A percentile compares a stretch with the other conserved stretches of the same genome.
phyloP scores from a whole-genome alignment of 2,888 invertebrate genomes.

The Pristionchus mayeri region DNA sequence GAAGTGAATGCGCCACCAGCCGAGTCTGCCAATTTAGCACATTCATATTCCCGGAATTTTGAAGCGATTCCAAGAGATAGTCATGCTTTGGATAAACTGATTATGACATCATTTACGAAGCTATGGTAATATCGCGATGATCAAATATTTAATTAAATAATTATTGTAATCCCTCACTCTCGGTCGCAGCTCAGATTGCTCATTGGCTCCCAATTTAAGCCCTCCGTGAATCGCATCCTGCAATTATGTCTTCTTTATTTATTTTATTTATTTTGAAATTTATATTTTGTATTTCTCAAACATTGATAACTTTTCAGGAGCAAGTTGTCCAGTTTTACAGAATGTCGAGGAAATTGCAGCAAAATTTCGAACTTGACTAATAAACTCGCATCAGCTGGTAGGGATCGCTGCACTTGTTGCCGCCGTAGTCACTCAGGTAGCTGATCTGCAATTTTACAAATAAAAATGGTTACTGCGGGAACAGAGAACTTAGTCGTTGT shows the following conservation, averaged over 20 bases:
- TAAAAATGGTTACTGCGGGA: too few species aligned
- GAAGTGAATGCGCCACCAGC: too few species aligned
- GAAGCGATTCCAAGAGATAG: too few species aligned
- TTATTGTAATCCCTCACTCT: slow-evolving; percentile 14
- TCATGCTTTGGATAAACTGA: too few species aligned
- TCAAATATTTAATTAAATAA: background rate
- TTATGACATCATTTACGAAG: too few species aligned
- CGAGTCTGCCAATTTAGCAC: too few species aligned
- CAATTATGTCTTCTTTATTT: background rate
- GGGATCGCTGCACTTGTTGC: slow-evolving; percentile 12
- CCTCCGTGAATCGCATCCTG: background rate
- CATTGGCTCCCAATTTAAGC: background rate
- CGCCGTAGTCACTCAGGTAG: slow-evolving; percentile 26
- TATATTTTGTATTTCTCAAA: background rate
- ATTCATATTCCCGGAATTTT: too few species aligned
- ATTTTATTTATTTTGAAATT: background rate
- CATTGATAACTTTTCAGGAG: background rate
- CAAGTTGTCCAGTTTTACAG: background rate
- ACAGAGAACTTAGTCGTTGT: too few species aligned
- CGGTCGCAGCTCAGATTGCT: slow-evolving; percentile 23
- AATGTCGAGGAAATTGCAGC: too few species aligned
- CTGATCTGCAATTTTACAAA: background rate
- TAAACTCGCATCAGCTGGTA: slow-evolving; percentile 8
- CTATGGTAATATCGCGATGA: background rate
- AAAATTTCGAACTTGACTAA: too few species aligned